Conservation (phyloP, 2,888 invertebrate genomes). For the Callinectes sapidus region DNA sequence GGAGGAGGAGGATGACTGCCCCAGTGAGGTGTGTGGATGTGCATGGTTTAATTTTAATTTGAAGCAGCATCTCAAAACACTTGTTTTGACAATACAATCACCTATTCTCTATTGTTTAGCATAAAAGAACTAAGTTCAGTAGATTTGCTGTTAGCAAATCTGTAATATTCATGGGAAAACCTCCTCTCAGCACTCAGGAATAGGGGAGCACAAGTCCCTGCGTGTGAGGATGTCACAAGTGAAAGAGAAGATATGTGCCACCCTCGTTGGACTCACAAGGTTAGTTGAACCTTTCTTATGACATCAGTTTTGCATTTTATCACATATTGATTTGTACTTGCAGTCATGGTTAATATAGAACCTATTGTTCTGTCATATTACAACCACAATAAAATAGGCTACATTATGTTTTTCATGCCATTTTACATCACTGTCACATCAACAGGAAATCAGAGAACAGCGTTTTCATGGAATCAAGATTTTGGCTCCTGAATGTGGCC, state of each 20-base stretch:
- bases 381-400: not conserved
- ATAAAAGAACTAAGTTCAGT: too few species aligned
- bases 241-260: not conserved
- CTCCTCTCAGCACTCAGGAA: not conserved
- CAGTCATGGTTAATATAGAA: not conserved
- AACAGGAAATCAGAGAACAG: slow-evolving; percentile 37
- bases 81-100: too few species aligned
- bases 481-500: slow-evolving; percentile 72
- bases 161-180: too few species aligned
- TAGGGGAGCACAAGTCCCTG: not conserved
- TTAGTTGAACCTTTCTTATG: not conserved
- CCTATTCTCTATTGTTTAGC: too few species aligned
- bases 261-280: not conserved
- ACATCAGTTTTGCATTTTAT: not conserved
- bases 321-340: not conserved
- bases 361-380: not conserved
- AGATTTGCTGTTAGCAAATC: too few species aligned
- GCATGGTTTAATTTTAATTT: not conserved
- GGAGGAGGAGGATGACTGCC: slow-evolving; percentile 40
- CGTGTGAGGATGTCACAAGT: not conserved
- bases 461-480: slow-evolving; percentile 51
- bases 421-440: not conserved
- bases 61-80: not conserved
- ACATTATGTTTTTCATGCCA: not conserved
- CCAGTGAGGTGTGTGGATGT: not conserved